phyloP scores from a whole-genome alignment of 2,888 invertebrate species.

The Epinotia nisella region DNA sequence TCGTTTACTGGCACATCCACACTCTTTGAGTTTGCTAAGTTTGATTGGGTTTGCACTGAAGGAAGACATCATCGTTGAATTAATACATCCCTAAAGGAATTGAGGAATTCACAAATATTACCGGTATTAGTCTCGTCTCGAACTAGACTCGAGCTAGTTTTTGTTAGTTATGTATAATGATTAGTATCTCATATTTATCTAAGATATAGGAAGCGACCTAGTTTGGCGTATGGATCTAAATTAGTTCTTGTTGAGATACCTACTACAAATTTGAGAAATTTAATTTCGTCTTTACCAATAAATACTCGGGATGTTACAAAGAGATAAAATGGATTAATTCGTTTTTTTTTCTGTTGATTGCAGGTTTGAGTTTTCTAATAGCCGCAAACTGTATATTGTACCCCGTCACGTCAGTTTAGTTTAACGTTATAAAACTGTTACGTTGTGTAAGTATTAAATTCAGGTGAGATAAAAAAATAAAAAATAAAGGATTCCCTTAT shows the following conservation, averaged over 20 bases:
- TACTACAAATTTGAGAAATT: no score
- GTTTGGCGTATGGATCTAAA: not conserved
- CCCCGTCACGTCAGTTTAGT: no score
- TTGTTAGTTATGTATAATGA: not conserved
- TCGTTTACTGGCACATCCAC: conserved; percentile 77
- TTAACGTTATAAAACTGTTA: no score
- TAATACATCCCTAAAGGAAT: conserved; percentile 57
- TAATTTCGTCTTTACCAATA: not conserved
- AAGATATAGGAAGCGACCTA: conserved; percentile 6
- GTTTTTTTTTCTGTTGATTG: no score
- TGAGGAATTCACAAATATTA: not conserved
- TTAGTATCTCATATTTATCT: conserved; percentile 7
- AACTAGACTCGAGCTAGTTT: not conserved
- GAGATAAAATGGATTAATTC: no score
- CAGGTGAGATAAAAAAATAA: no score
- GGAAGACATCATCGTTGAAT: conserved; percentile 67
- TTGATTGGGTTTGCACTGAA: conserved; percentile 80
- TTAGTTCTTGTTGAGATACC: conserved; percentile 15
- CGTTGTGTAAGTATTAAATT: no score
- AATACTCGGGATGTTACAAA: no score
- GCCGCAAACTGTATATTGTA: no score
- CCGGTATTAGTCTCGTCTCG: not conserved
- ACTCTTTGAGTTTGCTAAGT: conserved; percentile 79
- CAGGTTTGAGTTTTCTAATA: no score
- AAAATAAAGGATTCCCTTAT: no score